These are phyloP conservation scores for Sycon ciliatum DNA, from an alignment of 37 sponge, comb jelly and placozoan genomes.

Conservation along the genomic window DNA sequence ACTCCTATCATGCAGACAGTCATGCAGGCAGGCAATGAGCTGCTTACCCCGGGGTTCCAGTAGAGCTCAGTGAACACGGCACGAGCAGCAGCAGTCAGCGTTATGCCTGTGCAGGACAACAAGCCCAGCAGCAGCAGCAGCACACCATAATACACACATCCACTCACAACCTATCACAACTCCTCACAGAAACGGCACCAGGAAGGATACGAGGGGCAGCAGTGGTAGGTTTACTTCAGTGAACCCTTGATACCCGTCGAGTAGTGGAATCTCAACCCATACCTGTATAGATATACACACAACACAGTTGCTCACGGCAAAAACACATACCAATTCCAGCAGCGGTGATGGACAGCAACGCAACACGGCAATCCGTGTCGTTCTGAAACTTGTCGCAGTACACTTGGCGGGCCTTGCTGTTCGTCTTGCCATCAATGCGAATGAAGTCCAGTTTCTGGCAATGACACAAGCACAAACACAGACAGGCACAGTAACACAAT, in stretches of 20 bases:
- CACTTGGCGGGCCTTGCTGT: slow-evolving; percentile 49
- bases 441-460: slow-evolving; percentile 33
- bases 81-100: slow-evolving; percentile 75
- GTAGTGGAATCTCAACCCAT: no score
- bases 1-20: no score
- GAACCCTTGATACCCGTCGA: no score
- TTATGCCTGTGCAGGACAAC: slow-evolving; percentile 45
- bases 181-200: no score
- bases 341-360: slow-evolving; percentile 80
- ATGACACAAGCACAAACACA: no score
- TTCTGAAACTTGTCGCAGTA: slow-evolving; percentile 80
- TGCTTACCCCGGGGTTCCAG: slow-evolving; percentile 88
- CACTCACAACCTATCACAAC: no score
- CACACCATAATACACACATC: no score
- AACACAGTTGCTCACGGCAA: no score
- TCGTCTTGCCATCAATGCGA: slow-evolving; percentile 77
- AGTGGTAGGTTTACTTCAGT: no score
- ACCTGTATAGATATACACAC: no score
- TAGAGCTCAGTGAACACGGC: slow-evolving; percentile 96
- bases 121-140: neutral
- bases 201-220: no score
- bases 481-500: no score
- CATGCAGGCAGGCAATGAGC: slow-evolving; percentile 79
- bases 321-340: slow-evolving; percentile 82
- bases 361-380: slow-evolving; percentile 52